phyloP scores from a whole-genome alignment of 1,140 invertebrate genomes.

The Drosophila micromelanica region DNA sequence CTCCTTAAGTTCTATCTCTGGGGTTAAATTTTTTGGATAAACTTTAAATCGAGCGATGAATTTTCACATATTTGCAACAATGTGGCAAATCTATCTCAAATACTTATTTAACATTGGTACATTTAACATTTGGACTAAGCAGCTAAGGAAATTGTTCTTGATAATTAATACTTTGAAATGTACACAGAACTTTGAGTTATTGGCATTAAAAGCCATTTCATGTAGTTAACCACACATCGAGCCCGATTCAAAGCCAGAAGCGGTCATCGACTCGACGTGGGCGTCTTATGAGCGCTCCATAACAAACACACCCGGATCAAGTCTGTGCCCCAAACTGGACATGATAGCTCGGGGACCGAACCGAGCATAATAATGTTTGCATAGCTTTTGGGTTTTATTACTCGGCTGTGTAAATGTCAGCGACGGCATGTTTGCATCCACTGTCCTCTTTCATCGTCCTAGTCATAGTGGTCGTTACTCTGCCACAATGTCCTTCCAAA shows the following conservation, averaged over 20 bases:
- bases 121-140: background rate
- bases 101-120: background rate
- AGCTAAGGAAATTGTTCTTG: background rate
- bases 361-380: slow-evolving; percentile 75
- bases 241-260: slow-evolving; percentile 6
- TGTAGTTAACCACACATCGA: background rate
- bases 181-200: background rate
- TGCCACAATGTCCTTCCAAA: slow-evolving; percentile 41
- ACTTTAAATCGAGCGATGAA: background rate
- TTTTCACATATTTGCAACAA: too few species aligned
- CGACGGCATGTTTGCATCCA: slow-evolving; percentile 52
- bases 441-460: slow-evolving; percentile 40
- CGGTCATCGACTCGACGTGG: slow-evolving; percentile 32
- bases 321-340: slow-evolving; percentile 4
- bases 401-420: slow-evolving; percentile 73
- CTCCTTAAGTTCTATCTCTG: background rate
- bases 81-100: background rate
- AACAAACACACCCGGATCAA: slow-evolving; percentile 5
- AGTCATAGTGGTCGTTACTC: slow-evolving; percentile 23
- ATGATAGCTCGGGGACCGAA: slow-evolving; percentile 7
- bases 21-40: background rate
- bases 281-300: slow-evolving; percentile 56
- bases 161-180: background rate
- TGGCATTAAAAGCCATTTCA: background rate
- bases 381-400: slow-evolving; percentile 78